These are phyloP conservation scores for Clepsis dumicolana DNA, from an alignment of 2,888 invertebrate species.

Conservation along the genomic window DNA sequence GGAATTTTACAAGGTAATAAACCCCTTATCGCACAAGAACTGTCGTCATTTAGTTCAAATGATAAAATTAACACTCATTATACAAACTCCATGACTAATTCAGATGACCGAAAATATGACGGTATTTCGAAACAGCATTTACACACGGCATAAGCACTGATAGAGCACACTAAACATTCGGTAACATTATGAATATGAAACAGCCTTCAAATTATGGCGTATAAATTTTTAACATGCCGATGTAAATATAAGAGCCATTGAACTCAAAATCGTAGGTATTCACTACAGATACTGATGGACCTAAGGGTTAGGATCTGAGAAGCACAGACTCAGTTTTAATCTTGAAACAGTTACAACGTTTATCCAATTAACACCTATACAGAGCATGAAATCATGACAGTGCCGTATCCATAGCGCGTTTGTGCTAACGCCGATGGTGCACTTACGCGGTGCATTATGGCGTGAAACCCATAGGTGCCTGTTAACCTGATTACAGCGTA, in stretches of 20 bases:
- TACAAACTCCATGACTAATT: slow-evolving; percentile 28
- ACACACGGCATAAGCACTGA: slow-evolving; percentile 31
- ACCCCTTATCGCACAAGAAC: slow-evolving; percentile 28
- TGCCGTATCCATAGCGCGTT: slow-evolving; percentile 17
- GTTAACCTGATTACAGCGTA: slow-evolving; percentile 57
- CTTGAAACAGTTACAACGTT: not conserved
- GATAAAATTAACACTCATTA: slow-evolving; percentile 37
- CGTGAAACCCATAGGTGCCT: slow-evolving; percentile 57
- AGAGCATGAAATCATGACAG: slow-evolving; percentile 6
- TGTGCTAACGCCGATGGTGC: slow-evolving; percentile 40
- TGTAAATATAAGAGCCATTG: slow-evolving; percentile 35
- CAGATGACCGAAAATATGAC: slow-evolving; percentile 29
- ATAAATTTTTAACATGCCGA: slow-evolving; percentile 36
- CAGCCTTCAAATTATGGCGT: slow-evolving; percentile 37
- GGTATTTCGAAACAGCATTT: slow-evolving; percentile 34
- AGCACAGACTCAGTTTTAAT: not conserved
- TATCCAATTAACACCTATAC: slow-evolving; percentile 14
- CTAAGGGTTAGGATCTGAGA: not conserved
- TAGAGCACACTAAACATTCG: slow-evolving; percentile 32
- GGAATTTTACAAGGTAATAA: slow-evolving; percentile 28
- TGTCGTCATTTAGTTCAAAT: slow-evolving; percentile 29
- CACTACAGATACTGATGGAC: slow-evolving; percentile 3
- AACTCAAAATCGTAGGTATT: slow-evolving; percentile 27
- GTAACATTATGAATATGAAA: slow-evolving; percentile 42
- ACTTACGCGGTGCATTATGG: slow-evolving; percentile 49